phyloP scores from a whole-genome alignment of 2,113 vertebrate genomes.

The Tinamus guttatus region DNA sequence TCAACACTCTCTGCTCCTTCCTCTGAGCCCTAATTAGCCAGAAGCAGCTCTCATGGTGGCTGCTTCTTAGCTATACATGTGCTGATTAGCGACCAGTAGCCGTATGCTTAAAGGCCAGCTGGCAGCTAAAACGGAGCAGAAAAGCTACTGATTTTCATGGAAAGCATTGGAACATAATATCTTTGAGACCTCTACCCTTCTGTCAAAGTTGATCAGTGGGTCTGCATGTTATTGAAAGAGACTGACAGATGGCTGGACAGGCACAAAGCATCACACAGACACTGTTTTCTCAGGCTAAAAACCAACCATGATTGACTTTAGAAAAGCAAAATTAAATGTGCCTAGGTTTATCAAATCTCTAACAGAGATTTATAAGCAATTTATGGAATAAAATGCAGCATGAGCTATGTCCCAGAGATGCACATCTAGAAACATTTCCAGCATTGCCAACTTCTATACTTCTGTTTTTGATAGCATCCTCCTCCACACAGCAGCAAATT shows the following conservation, averaged over 20 bases:
- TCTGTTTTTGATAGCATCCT: constrained; percentile 40
- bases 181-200: neutral
- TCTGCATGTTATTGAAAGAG: constrained; percentile 14
- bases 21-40: neutral
- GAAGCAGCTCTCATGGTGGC: neutral
- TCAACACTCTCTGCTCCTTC: neutral
- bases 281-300: neutral
- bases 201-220: constrained; percentile 2
- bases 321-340: neutral
- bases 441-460: constrained; percentile 21
- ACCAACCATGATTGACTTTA: neutral
- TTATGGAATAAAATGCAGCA: neutral
- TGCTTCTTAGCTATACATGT: neutral
- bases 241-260: constrained; percentile 10
- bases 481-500: constrained; percentile 37
- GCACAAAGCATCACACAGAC: neutral
- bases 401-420: constrained; percentile 9
- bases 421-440: constrained; percentile 50
- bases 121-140: neutral
- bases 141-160: neutral
- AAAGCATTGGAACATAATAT: neutral
- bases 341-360: constrained; percentile 40
- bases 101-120: neutral
- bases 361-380: neutral
- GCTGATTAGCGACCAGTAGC: neutral